These are phyloP conservation scores for Numenius arquata DNA, from an alignment of 2,113 vertebrate genomes.

Conservation along the genomic window DNA sequence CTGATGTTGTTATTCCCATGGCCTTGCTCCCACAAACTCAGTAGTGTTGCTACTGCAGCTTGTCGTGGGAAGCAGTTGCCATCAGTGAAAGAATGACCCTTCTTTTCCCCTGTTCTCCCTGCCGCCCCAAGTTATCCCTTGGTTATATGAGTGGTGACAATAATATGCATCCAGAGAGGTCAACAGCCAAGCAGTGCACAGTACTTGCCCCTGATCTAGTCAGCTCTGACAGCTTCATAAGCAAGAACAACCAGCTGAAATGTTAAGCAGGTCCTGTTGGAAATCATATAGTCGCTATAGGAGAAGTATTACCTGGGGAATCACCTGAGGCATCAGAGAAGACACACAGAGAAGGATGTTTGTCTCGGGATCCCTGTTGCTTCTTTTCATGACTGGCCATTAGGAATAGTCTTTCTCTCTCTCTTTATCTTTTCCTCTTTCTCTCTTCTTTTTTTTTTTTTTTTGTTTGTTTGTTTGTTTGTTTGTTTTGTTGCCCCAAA, in stretches of 20 bases:
- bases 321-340: neutral
- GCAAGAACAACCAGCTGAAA: neutral
- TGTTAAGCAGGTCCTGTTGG: neutral
- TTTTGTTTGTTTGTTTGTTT: neutral
- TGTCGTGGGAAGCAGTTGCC: neutral
- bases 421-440: neutral
- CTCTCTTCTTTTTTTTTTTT: rapidly evolving
- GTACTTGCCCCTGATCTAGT: neutral
- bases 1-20: neutral
- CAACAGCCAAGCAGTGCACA: neutral
- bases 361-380: neutral
- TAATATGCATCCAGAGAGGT: neutral
- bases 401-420: neutral
- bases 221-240: neutral
- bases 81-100: neutral
- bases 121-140: neutral
- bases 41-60: neutral
- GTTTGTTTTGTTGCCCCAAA: neutral
- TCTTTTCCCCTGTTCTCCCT: neutral
- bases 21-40: neutral
- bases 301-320: neutral
- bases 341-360: neutral
- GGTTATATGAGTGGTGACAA: neutral
- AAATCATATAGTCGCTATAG: neutral
- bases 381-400: neutral